Percentiles rank a stretch among this genome's conserved stretches.
phyloP scores from a whole-genome alignment of 2,113 vertebrate genomes.

The Motacilla tschutschensis region DNA sequence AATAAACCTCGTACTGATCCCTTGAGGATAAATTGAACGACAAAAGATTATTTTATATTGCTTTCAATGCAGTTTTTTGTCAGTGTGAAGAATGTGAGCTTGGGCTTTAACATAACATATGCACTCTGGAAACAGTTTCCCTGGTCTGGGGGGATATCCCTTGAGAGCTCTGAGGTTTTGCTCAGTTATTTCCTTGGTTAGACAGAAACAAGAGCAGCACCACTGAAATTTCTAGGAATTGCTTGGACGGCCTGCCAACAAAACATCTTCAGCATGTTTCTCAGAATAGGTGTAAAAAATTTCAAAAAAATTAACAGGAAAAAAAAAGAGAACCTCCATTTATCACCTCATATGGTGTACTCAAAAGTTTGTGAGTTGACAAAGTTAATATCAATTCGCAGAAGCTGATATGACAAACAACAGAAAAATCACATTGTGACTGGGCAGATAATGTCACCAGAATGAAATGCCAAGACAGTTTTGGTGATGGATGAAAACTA shows the following conservation, averaged over 20 bases:
- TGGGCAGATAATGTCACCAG: not conserved
- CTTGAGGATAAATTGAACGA: not conserved
- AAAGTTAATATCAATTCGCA: not conserved
- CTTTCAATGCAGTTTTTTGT: not conserved
- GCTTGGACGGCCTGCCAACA: not conserved
- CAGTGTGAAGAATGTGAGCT: not conserved
- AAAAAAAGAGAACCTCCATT: not conserved
- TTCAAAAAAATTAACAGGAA: not conserved
- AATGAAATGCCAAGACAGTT: conserved; percentile 30
- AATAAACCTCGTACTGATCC: conserved; percentile 17
- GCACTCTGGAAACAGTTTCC: not conserved
- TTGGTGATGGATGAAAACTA: conserved; percentile 47
- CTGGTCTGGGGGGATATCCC: not conserved
- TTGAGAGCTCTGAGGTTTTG: not conserved
- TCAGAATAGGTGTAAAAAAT: not conserved
- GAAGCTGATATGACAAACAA: conserved; percentile 7
- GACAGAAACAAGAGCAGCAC: not conserved
- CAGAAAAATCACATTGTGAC: conserved; percentile 3
- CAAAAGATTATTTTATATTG: conserved; percentile 33
- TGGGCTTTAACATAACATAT: not conserved
- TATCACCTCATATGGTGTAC: not conserved
- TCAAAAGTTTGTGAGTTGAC: not conserved
- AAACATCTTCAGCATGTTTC: not conserved
- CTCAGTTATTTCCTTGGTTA: not conserved
- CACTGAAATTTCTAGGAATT: not conserved